A percentile compares a stretch with the other conserved stretches of the same genome.
These are phyloP conservation scores for Morus bassanus DNA, from an alignment of 2,797 vertebrate species.

Conservation along the genomic window DNA sequence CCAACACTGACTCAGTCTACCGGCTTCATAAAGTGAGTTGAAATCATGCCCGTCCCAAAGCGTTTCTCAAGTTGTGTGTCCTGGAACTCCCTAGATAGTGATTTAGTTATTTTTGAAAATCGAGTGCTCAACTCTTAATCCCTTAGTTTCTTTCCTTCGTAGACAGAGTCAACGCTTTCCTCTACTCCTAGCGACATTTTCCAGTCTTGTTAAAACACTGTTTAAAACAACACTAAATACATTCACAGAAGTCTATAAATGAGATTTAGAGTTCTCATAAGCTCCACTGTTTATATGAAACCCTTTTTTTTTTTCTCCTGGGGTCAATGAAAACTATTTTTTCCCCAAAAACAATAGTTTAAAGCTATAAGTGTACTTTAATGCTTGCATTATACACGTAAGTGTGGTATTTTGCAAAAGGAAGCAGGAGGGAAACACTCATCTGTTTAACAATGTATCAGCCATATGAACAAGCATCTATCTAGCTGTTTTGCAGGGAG, in stretches of 20 bases:
- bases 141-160: not conserved
- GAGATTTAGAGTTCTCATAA: conserved; percentile 9
- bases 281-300: not conserved
- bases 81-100: not conserved
- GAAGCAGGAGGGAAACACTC: conserved; percentile 72
- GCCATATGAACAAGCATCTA: not conserved
- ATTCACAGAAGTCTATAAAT: not conserved
- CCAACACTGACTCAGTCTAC: not conserved
- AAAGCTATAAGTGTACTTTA: conserved; percentile 17
- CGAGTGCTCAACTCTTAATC: not conserved
- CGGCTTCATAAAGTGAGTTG: not conserved
- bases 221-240: not conserved
- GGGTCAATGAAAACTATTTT: conserved; percentile 27
- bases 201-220: not conserved
- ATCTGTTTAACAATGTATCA: not conserved
- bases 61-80: not conserved
- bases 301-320: not conserved
- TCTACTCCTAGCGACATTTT: not conserved
- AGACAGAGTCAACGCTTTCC: not conserved
- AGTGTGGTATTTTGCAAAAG: conserved; percentile 49
- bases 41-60: not conserved
- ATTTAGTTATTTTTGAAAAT: not conserved
- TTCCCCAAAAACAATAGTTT: not conserved
- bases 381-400: not conserved
- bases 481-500: not conserved